phyloP scores from a whole-genome alignment of 1,140 invertebrate genomes.

The Drosophila mojavensis region DNA sequence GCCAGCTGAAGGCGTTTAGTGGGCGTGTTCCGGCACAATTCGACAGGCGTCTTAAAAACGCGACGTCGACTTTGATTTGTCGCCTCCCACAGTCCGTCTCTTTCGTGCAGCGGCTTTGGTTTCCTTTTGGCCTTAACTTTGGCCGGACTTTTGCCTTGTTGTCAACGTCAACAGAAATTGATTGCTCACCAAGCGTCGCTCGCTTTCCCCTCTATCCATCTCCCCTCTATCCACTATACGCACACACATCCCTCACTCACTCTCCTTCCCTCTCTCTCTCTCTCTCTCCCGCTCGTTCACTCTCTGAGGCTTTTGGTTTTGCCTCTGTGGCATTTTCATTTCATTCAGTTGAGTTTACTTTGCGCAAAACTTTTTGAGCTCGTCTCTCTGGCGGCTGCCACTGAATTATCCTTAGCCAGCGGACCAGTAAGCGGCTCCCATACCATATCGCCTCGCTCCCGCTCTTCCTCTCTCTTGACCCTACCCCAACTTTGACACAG shows the following conservation, averaged over 20 bases:
- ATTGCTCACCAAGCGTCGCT: conserved; percentile 67
- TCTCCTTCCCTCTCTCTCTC: no score
- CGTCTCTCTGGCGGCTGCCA: conserved; percentile 46
- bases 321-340: conserved; percentile 81
- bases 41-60: conserved; percentile 77
- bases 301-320: conserved; percentile 58
- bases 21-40: conserved; percentile 59
- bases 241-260: background rate
- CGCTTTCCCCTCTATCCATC: conserved; percentile 14
- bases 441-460: background rate
- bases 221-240: background rate
- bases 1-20: conserved; percentile 60
- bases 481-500: conserved; percentile 74
- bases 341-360: conserved; percentile 81
- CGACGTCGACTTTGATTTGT: conserved; percentile 75
- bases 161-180: conserved; percentile 82
- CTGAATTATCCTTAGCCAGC: conserved; percentile 78
- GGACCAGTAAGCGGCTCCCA: conserved; percentile 60
- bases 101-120: conserved; percentile 11
- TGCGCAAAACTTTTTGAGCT: conserved; percentile 71
- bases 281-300: background rate
- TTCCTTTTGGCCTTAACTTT: conserved; percentile 70
- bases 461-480: conserved; percentile 5
- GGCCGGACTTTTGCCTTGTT: conserved; percentile 80
- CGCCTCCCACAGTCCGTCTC: conserved; percentile 18